phyloP scores from a whole-genome alignment of 1,140 invertebrate species.

The Drosophila parvula region DNA sequence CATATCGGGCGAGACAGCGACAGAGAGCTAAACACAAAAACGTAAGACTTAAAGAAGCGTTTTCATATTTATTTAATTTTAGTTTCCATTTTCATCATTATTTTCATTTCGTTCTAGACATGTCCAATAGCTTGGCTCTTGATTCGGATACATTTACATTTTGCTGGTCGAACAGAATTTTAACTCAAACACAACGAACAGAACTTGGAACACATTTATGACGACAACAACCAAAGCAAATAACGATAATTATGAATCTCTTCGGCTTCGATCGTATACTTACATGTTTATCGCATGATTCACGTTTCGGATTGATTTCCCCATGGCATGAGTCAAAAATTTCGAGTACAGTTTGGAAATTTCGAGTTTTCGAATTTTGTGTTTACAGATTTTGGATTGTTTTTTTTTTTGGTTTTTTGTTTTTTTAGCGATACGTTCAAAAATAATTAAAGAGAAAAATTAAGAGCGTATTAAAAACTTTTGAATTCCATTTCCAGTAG shows the following conservation, averaged over 20 bases:
- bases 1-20: slow-evolving; percentile 64
- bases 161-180: slow-evolving; percentile 55
- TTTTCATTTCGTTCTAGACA: not conserved
- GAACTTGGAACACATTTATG: slow-evolving; percentile 76
- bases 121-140: slow-evolving; percentile 36
- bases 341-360: slow-evolving; percentile 69
- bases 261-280: slow-evolving; percentile 56
- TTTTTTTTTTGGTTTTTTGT: slow-evolving; percentile 38
- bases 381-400: slow-evolving; percentile 54
- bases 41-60: slow-evolving; percentile 38
- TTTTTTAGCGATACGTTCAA: slow-evolving; percentile 81
- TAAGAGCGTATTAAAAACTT: slow-evolving; percentile 78
- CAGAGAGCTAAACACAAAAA: slow-evolving; percentile 63
- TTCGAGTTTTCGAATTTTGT: slow-evolving; percentile 59
- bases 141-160: slow-evolving; percentile 33
- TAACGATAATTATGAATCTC: slow-evolving; percentile 75
- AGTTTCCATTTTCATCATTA: not conserved
- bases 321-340: slow-evolving; percentile 71
- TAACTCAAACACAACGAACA: slow-evolving; percentile 78
- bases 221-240: slow-evolving; percentile 81
- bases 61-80: slow-evolving; percentile 22
- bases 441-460: slow-evolving; percentile 83
- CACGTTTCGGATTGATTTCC: slow-evolving; percentile 61
- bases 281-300: slow-evolving; percentile 65
- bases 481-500: slow-evolving; percentile 71